Base-by-base conservation (phyloP, 2,797 vertebrate genomes). In the Sciurus vulgaris region DNA sequence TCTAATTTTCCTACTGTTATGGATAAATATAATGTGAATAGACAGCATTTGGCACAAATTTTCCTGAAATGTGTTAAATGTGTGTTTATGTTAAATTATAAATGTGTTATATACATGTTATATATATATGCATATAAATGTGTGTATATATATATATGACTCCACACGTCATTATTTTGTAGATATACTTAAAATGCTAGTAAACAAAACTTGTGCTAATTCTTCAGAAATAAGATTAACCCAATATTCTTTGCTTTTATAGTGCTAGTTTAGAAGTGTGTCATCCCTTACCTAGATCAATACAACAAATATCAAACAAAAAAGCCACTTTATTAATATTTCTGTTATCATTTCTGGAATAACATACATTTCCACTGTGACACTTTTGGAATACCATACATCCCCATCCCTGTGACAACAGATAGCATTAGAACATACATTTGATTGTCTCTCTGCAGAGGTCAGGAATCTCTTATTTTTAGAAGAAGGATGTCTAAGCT, bases 61-160 rank as follows among this genome's bases (percentile, higher is more conserved):
- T 96, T 84, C 65, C 33, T 47, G 33, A 90, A 95, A 63, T 93
- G 73, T 94, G 81, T 51, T 92, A 89, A 93, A 81, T 92, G 20
- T 77, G 35, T 79, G 5, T 88, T 87, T 93, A 91, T 70, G 47
- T 33, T 85, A 81, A 96, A 86, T 81, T 91, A 84, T 59, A 94
- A 95, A 94, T 63, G 63, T 95, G 81, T 86, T 94, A 78, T 82
- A 49, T 65, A n/a, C 22, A 67, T 78, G 33, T 47, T 76, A 77
- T 91, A 94, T 86, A 94, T 74, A 84, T 30, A 47, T 47, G 44
- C 44, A 47, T 47, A 47, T 47, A 47, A 47, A 47, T 47, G 38
- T 38, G 38, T 47, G 38, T 38, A 4, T 47, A 47, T 47, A 47
- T 47, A 47, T 47, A 47, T 47, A 47, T 47, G 44, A 47, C 44